Evolutionary conservation across 1,140 invertebrate species (phyloP), one percentile per base, ranked within the genome.

Genomic region (Apis cerana): DNA sequence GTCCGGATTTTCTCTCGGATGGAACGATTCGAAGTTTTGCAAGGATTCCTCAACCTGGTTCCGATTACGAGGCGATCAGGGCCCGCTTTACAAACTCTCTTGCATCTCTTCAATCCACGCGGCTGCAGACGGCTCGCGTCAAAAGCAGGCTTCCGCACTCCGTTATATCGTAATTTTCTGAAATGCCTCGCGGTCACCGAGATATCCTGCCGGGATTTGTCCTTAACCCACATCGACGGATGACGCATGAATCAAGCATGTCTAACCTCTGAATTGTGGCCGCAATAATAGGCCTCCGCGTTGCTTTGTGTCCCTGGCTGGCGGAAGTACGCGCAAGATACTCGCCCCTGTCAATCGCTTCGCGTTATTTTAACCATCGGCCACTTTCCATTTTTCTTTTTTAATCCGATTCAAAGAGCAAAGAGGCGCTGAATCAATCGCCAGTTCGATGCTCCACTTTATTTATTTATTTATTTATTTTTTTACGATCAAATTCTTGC

Each of bases 191-290:
- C 62, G 72, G 64, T 54, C 65, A 23, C 58, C 23, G 74, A 43
- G 69, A 76, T 78, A 80, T 74, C 69, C 58, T 74, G n/a, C 19
- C 70, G 56, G 23, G 50, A 64, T 27, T 56, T 59, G 79, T 86
- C 85, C 85, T 86, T 86, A 86, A 86, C 85, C 84, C 85, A 85
- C 43, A 78, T 85, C 85, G 80, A 23, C 56, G 19, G 52, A 11
- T 64, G 78, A 85, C 61, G 61, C 65, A 65, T 67, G 72, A 80
- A 80, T 80, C 58, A 64, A n/a, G 68, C 23, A 43, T 52, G 68
- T 80, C 77, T 64, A 72, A 72, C 77, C 23, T 58, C 10, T 80
- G 77, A 71, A 80, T 80, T 61, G 15, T 23, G 64, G 8, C 21
- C 33, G 23, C 33, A 33, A 80, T 80, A 80, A 72, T 72, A 72